Conservation (phyloP, 2,797 vertebrate genomes). For the Sciurus carolinensis region DNA sequence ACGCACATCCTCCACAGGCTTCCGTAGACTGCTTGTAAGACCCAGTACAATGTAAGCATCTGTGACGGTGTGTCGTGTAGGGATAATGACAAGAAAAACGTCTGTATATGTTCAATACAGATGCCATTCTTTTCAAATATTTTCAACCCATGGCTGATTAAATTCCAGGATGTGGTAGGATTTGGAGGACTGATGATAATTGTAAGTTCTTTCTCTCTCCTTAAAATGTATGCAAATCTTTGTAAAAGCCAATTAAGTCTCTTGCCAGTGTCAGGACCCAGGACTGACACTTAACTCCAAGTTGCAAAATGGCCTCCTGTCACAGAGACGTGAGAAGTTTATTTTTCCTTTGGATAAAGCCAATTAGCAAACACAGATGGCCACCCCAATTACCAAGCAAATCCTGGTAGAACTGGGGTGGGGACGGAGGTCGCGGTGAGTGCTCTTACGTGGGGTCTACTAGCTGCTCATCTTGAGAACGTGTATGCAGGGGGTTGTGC, state of each 20-base stretch:
- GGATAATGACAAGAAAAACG: not conserved
- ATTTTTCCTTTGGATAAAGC: constrained; percentile 32
- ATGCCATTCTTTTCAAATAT: not conserved
- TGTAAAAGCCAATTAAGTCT: constrained; percentile 27
- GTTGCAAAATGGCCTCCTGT: not conserved
- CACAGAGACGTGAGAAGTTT: not conserved
- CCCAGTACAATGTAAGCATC: not conserved
- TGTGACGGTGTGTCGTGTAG: not conserved
- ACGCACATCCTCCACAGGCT: not conserved
- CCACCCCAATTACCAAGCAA: not conserved
- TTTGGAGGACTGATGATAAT: not conserved
- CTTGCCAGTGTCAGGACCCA: not conserved
- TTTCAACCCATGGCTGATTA: not conserved
- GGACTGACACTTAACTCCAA: not conserved
- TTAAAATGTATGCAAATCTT: not conserved
- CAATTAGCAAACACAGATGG: constrained; percentile 28
- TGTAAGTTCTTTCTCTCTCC: not conserved
- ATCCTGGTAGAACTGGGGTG: not conserved
- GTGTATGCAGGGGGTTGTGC: too few relatives aligned
- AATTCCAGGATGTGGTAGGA: not conserved
- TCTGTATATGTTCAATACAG: not conserved
- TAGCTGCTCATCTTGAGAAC: not conserved
- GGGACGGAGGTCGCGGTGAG: not conserved
- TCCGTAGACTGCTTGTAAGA: not conserved
- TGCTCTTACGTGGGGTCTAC: not conserved